Evolutionary conservation across 2,113 vertebrate genomes (phyloP), one percentile per base, ranked within the genome.

Genomic region (Bettongia penicillata): DNA sequence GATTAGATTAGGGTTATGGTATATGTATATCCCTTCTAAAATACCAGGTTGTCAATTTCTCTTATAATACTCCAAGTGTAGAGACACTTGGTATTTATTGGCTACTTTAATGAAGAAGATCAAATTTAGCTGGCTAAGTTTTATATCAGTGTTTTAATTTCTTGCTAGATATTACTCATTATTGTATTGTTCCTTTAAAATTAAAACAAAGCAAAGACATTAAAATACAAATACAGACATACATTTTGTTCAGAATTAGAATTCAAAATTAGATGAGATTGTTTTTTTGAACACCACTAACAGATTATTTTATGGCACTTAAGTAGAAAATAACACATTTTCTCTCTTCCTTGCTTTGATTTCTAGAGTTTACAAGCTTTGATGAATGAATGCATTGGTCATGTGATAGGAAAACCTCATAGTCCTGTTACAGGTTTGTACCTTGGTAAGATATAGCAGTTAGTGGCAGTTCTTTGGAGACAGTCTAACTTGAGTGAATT

Each of bases 341-440:
- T 95, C n/a, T 37, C 1, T 93, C 89, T 92, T 91, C 11, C 93
- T 52, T 16, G 55, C n/a, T 92, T 94, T 52, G 53, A 51, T 95
- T 97, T 97, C 16, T 97, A 99, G 99, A 99, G 99, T 98, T 98
- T 99, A 91, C 99, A 99, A 97, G 99, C 99, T 51, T 96, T 99
- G 98, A 99, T 99, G 99, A 99, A 99, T 96, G 99, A 99, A 96
- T 99, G 99, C 97, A 99, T 99, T 49, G 99, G 99, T 68, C 99
- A 99, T n/a, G 99, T 99, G 95, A 99, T 99, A 95, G 99, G 99
- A 90, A 99, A 99, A 98, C 99, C 99, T 53, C 99, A 99, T 97
- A 99, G 99, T 97, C 99, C 99, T 51, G 99, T 99, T 96, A 99
- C 99, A 98, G 99, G 99, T 98, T 98, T 99, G 98, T 99, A 99